These are phyloP conservation scores for Hyles vespertilio DNA, from an alignment of 1,140 invertebrate species.

Conservation along the genomic window DNA sequence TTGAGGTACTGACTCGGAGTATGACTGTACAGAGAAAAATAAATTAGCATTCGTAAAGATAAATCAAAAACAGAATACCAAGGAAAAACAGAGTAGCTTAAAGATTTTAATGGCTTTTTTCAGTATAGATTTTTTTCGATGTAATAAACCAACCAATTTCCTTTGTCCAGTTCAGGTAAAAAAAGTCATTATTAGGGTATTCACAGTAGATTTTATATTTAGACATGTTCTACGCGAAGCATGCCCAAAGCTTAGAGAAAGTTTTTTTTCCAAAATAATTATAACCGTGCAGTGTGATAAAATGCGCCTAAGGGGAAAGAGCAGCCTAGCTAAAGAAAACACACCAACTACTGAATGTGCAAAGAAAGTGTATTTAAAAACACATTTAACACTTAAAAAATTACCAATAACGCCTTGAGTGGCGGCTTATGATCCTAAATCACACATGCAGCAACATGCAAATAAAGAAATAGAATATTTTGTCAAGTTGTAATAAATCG, in stretches of 20 bases:
- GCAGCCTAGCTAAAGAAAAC: constrained; percentile 73
- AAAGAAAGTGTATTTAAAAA: constrained; percentile 69
- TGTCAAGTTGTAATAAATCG: constrained; percentile 39
- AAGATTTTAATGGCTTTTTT: no score
- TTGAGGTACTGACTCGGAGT: constrained; percentile 85
- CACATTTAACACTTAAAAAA: constrained; percentile 58
- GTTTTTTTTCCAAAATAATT: constrained; percentile 62
- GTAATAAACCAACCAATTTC: no score
- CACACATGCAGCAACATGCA: constrained; percentile 72
- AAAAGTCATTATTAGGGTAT: no score
- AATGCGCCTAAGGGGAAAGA: constrained; percentile 70
- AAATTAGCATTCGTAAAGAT: constrained; percentile 12
- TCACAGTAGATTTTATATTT: constrained; percentile 3
- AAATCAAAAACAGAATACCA: no score
- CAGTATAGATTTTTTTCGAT: no score
- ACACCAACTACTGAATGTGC: constrained; percentile 70
- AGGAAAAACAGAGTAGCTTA: no score
- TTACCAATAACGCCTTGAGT: constrained; percentile 72
- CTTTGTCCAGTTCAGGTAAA: no score
- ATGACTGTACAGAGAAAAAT: constrained; percentile 76
- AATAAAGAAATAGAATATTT: constrained; percentile 64
- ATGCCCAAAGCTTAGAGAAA: constrained; percentile 73
- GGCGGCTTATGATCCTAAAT: constrained; percentile 71
- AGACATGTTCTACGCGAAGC: constrained; percentile 69
- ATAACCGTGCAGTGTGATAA: constrained; percentile 74